A percentile compares a stretch with the other conserved stretches of the same genome.
Conservation (phyloP, 2,113 vertebrate species). For the Pelvicachromis taeniatus region DNA sequence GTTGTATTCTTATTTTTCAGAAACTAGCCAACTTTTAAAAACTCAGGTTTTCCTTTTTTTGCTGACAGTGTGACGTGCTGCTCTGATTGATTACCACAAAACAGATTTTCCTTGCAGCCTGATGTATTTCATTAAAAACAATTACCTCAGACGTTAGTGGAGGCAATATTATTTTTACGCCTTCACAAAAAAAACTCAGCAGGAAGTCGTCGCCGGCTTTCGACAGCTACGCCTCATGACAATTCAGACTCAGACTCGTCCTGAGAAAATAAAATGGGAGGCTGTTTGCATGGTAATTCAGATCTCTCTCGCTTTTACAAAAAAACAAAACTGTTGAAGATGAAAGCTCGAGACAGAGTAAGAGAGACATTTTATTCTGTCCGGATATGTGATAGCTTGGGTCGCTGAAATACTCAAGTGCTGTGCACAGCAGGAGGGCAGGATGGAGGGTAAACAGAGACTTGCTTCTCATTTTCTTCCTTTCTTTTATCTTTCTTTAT, state of each 20-base stretch:
- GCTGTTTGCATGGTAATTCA: background rate
- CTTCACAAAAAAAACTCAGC: background rate
- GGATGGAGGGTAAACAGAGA: conserved; percentile 1
- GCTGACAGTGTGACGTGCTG: background rate
- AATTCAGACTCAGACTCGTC: background rate
- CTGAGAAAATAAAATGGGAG: background rate
- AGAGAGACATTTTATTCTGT: conserved; percentile 1
- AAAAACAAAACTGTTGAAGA: background rate
- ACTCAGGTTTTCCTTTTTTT: background rate
- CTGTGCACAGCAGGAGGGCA: background rate
- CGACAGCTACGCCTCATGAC: background rate
- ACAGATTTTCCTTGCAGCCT: background rate
- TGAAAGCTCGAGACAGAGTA: background rate
- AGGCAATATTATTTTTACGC: background rate
- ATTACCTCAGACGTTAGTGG: background rate
- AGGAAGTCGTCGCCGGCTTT: background rate
- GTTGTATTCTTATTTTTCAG: background rate
- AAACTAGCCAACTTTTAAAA: background rate
- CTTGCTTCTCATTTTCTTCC: conserved; percentile 29
- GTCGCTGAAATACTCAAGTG: background rate
- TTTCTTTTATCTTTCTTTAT: conserved; percentile 27
- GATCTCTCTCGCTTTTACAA: background rate
- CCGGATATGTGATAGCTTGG: background rate
- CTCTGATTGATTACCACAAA: background rate
- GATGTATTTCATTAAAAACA: background rate